Evolutionary conservation across 2,797 vertebrate genomes (phyloP).

Genomic region (Leuciscus waleckii): DNA sequence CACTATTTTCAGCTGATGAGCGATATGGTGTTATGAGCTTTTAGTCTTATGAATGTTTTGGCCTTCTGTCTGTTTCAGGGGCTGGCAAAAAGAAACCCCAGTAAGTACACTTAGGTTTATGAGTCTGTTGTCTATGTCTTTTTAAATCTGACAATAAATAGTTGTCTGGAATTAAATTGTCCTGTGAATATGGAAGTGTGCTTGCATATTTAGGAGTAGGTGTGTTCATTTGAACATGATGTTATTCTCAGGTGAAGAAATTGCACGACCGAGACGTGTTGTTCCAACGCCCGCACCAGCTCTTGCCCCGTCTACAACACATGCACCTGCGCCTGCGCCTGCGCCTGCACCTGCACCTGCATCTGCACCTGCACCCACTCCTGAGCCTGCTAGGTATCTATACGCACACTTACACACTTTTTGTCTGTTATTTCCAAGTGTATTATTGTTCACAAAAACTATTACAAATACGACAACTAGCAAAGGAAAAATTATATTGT

Average conservation of each 20-base stretch:
- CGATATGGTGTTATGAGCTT: conserved; percentile 29
- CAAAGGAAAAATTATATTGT: not conserved
- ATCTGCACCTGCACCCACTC: conserved; percentile 69
- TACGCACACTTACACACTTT: not conserved
- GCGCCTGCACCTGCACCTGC: conserved; percentile 71
- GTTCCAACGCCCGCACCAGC: conserved; percentile 79
- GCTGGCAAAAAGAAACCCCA: conserved; percentile 91
- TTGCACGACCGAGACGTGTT: conserved; percentile 90
- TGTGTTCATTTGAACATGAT: conserved; percentile 19
- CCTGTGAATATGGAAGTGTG: not conserved
- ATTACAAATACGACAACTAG: not conserved
- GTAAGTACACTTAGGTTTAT: conserved; percentile 81
- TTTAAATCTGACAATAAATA: conserved; percentile 6
- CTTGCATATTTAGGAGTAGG: not conserved
- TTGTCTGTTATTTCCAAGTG: not conserved
- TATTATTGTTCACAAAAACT: not conserved
- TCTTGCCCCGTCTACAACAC: conserved; percentile 68
- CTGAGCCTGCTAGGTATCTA: conserved; percentile 48
- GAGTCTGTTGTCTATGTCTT: conserved; percentile 2
- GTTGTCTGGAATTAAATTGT: conserved; percentile 2
- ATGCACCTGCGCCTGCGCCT: conserved; percentile 67
- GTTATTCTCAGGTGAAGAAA: conserved; percentile 87
- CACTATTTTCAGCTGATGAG: conserved; percentile 14
- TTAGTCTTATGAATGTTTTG: conserved; percentile 41
- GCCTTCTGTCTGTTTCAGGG: conserved; percentile 83